Conservation (phyloP, 2,888 invertebrate species). For the Chalcis sispes region DNA sequence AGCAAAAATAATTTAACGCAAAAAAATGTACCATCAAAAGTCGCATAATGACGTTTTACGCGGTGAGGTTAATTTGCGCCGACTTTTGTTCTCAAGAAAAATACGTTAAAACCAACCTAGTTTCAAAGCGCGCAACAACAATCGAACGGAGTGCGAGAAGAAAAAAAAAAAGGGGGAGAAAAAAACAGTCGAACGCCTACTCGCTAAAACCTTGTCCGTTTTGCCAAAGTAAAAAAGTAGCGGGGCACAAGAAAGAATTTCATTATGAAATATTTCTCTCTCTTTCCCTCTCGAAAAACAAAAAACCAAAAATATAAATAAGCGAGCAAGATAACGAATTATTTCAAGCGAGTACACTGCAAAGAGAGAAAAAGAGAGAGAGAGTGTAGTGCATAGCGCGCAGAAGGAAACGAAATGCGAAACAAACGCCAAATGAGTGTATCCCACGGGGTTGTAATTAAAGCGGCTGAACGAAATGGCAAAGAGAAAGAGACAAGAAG, state of each 20-base stretch:
- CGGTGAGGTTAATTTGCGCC: neutral
- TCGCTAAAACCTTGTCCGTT: neutral
- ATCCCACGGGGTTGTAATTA: slow-evolving; percentile 35
- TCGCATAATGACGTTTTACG: neutral
- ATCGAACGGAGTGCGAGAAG: slow-evolving; percentile 3
- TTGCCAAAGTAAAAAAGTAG: neutral
- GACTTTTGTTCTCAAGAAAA: slow-evolving; percentile 39
- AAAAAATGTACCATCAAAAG: neutral
- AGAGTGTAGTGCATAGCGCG: slow-evolving; percentile 18
- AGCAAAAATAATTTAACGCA: slow-evolving; percentile 39
- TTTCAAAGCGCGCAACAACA: slow-evolving; percentile 4
- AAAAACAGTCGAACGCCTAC: slow-evolving; percentile 3
- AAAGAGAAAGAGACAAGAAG: neutral
- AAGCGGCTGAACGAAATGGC: neutral
- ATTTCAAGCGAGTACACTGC: neutral
- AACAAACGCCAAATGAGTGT: slow-evolving; percentile 21
- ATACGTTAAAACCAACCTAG: slow-evolving; percentile 47
- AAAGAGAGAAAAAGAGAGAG: too few relatives aligned
- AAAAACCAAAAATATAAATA: too few relatives aligned
- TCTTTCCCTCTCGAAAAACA: slow-evolving; percentile 2
- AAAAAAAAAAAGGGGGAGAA: neutral
- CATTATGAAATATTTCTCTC: slow-evolving; percentile 4
- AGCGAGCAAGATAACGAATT: slow-evolving; percentile 34
- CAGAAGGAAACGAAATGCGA: slow-evolving; percentile 23
- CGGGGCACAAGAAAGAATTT: slow-evolving; percentile 28